Percentiles rank a stretch among this genome's conserved stretches.
phyloP scores from a whole-genome alignment of 2,113 vertebrate species.

The Spea multiplicata region DNA sequence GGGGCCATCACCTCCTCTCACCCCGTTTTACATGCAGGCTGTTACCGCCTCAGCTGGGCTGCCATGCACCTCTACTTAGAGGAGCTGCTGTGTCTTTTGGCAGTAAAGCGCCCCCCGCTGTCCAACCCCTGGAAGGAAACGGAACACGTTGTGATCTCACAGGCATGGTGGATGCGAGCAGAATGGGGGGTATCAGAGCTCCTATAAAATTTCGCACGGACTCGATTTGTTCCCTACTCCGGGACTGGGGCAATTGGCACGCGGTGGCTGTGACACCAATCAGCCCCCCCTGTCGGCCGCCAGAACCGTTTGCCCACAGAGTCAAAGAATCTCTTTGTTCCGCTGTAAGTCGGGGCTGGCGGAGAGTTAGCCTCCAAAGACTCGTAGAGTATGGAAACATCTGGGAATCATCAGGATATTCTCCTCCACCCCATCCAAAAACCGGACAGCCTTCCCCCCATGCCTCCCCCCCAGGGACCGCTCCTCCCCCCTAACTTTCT shows the following conservation, averaged over 20 bases:
- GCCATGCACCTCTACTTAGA: too few species aligned
- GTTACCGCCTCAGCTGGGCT: too few species aligned
- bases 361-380: neutral
- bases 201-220: too few species aligned
- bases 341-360: neutral
- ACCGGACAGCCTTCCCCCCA: conserved; percentile 1
- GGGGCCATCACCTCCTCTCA: too few species aligned
- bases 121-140: too few species aligned
- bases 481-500: neutral
- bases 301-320: neutral
- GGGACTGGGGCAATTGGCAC: neutral
- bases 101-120: too few species aligned
- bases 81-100: too few species aligned
- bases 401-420: conserved; percentile 25
- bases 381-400: conserved; percentile 37
- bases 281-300: neutral
- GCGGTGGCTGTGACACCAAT: conserved; percentile 6
- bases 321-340: conserved; percentile 35
- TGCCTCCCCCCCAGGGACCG: neutral
- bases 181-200: too few species aligned
- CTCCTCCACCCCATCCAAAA: conserved; percentile 18
- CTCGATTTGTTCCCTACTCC: too few species aligned
- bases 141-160: too few species aligned
- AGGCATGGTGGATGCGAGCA: too few species aligned
- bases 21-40: too few species aligned